A percentile compares a stretch with the other conserved stretches of the same genome.
Conservation (phyloP, 1,140 invertebrate species). For the Cryptotermes secundus region DNA sequence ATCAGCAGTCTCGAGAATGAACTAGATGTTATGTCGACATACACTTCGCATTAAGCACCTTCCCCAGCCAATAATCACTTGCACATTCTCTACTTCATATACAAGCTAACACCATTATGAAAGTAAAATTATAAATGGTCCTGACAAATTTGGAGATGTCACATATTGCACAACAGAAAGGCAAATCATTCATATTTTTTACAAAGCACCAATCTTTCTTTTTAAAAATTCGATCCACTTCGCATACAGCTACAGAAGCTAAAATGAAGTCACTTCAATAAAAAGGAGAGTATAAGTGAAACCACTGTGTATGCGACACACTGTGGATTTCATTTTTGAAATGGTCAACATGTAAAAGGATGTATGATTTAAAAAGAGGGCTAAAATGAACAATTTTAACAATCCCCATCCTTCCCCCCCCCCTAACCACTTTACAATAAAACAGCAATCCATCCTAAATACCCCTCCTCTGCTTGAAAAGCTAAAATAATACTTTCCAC, state of each 20-base stretch:
- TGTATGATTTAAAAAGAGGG: neutral
- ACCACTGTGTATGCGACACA: neutral
- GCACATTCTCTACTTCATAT: neutral
- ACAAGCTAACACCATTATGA: neutral
- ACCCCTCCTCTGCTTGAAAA: neutral
- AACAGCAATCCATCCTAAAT: neutral
- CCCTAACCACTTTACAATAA: neutral
- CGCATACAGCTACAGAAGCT: neutral
- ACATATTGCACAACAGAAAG: slow-evolving; percentile 6
- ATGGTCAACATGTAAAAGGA: neutral
- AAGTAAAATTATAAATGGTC: slow-evolving; percentile 14
- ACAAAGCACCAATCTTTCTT: neutral
- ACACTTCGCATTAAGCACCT: neutral
- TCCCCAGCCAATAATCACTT: neutral
- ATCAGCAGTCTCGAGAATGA: neutral
- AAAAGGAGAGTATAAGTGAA: neutral
- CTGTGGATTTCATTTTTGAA: neutral
- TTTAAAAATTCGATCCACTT: neutral
- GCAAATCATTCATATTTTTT: neutral
- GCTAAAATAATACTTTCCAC: neutral
- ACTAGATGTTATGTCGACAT: neutral
- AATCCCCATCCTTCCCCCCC: neutral
- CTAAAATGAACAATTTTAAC: slow-evolving; percentile 3
- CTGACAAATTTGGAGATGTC: neutral
- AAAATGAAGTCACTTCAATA: neutral